Base-by-base conservation (phyloP, 2,113 vertebrate species). In the Shinisaurus crocodilurus region DNA sequence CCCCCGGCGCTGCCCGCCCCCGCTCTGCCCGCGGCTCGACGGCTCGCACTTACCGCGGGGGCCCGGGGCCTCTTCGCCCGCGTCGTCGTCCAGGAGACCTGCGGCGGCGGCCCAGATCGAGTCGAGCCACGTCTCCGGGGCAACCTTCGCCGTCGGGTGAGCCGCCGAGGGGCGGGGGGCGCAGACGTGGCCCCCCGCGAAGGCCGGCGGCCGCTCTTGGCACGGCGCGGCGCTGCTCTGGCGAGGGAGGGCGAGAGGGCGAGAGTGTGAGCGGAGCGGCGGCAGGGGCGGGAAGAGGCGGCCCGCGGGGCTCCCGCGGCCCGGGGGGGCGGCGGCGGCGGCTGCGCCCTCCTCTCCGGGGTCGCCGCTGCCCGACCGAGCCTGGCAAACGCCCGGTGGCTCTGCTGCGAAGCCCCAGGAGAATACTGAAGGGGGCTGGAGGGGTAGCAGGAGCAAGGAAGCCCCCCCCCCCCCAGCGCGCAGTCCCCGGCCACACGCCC, bases 51-150 rank as follows among this genome's bases (percentile, higher is more conserved):
- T 95, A 97, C 97, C 97, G 90, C 67, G 87, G 85, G 91, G 9
- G 95, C 90, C 96, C 92, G 94, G 96, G 94, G 94, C 96, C 96
- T 90, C 92, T 90, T 92, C 94, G 90, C 92, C 74, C 94, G 1
- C 29, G 95, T 95, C 76, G 97, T 95, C 72, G 97, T 97, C 97
- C 91, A 94, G 95, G 96, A 97, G 97, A 97, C 96, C 97, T 93
- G 93, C 89, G 93, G 94, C 89, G 93, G 94, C 89, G 93, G 96
- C 86, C 98, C 98, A 98, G 94, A 97, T 94, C 85, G 98, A 97
- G 89, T 67, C 74, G 27, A 98, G 97, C 97, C 98, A 97, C 82
- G 98, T 99, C 94, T 98, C 98, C 98, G 96, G 98, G 98, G 98
- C 97, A 97, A 99, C 98, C 87, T 97, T 98, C 97, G 97, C 70